Percentiles rank a stretch among this genome's conserved stretches.
These are phyloP conservation scores for Pelecanoides urinatrix DNA, from an alignment of 2,113 vertebrate genomes.

Conservation along the genomic window DNA sequence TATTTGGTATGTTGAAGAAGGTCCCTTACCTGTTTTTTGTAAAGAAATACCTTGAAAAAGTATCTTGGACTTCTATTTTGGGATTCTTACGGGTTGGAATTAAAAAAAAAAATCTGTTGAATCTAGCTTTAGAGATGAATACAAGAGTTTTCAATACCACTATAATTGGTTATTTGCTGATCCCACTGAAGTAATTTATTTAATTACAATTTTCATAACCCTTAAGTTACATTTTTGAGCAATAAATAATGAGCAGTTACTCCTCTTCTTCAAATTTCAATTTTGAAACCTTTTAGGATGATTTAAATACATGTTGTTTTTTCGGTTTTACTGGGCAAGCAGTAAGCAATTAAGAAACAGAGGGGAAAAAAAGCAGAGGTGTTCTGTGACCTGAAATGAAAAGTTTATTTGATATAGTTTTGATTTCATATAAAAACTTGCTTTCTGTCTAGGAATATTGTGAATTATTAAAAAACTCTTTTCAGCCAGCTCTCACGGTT, in stretches of 20 bases:
- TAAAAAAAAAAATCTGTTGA: not conserved
- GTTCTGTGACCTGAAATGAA: not conserved
- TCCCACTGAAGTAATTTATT: not conserved
- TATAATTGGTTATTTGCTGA: not conserved
- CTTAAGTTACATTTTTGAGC: not conserved
- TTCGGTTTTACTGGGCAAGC: not conserved
- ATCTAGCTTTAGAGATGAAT: not conserved
- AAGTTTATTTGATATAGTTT: not conserved
- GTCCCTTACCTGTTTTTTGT: not conserved
- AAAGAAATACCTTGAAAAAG: not conserved
- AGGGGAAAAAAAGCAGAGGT: not conserved
- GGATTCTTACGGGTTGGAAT: not conserved
- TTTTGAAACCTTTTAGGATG: not conserved
- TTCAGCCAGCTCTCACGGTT: not conserved
- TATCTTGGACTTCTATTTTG: not conserved
- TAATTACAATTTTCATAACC: not conserved
- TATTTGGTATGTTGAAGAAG: not conserved
- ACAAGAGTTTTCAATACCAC: not conserved
- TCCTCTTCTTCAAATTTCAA: not conserved
- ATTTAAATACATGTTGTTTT: not conserved
- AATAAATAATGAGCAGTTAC: not conserved
- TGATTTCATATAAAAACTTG: not conserved
- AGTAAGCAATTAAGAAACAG: not conserved
- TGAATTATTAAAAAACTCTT: not conserved
- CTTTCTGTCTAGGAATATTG: not conserved